phyloP scores from a whole-genome alignment of 2,797 vertebrate species.

The Pantherophis vulpinus region DNA sequence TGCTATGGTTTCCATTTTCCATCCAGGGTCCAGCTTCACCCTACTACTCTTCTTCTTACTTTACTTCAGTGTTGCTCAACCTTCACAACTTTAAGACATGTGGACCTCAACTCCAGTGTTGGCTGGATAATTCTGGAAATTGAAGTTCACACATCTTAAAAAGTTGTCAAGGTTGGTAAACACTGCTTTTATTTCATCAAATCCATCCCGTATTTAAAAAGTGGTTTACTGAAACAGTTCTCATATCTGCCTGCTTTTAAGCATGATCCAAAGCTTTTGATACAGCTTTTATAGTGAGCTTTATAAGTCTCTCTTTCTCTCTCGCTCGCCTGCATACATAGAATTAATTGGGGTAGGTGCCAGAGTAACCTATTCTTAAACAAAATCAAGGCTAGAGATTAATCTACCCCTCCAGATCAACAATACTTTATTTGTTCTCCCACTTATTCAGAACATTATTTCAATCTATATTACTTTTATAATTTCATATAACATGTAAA shows the following conservation, averaged over 20 bases:
- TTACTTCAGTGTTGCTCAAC: slow-evolving; percentile 20
- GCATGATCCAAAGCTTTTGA: slow-evolving; percentile 75
- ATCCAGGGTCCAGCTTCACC: slow-evolving; percentile 49
- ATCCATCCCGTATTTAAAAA: slow-evolving; percentile 62
- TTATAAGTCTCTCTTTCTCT: slow-evolving; percentile 40
- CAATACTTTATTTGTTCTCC: slow-evolving; percentile 71
- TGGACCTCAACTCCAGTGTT: not conserved
- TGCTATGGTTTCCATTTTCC: slow-evolving; percentile 63
- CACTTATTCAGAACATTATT: slow-evolving; percentile 69
- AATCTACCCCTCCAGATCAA: slow-evolving; percentile 76
- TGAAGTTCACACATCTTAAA: not conserved
- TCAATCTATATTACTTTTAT: slow-evolving; percentile 64
- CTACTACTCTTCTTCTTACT: slow-evolving; percentile 44
- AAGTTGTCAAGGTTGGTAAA: not conserved
- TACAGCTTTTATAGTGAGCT: slow-evolving; percentile 76
- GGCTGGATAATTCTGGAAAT: not conserved
- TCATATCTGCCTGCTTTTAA: slow-evolving; percentile 78
- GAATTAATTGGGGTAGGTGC: slow-evolving; percentile 77
- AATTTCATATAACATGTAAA: slow-evolving; percentile 59
- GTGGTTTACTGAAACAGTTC: slow-evolving; percentile 64
- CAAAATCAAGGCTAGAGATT: slow-evolving; percentile 78
- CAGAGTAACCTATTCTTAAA: slow-evolving; percentile 79
- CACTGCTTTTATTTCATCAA: slow-evolving; percentile 33
- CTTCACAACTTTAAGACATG: not conserved
- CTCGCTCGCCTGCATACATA: slow-evolving; percentile 61